Evolutionary conservation across 2,797 vertebrate genomes (phyloP).

Genomic region (Macropus fuliginosus): DNA sequence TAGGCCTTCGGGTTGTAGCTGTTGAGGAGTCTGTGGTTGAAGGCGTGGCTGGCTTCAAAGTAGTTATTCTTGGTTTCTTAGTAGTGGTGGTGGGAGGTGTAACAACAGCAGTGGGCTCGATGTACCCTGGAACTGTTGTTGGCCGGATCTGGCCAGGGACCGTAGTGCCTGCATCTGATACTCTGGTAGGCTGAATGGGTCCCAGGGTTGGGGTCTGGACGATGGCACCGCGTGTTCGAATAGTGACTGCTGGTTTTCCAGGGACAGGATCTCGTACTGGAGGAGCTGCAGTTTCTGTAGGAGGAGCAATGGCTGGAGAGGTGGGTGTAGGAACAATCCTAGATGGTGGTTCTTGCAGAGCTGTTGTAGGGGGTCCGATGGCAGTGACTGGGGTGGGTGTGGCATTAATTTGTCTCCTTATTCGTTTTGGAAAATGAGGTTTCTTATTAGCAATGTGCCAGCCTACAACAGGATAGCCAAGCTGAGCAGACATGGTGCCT

Average conservation of each 20-base stretch:
- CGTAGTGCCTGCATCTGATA: constrained; percentile 90
- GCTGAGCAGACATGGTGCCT: constrained; percentile 94
- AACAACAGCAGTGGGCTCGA: constrained; percentile 92
- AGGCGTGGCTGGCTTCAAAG: constrained; percentile 88
- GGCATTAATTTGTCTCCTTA: constrained; percentile 93
- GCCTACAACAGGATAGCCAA: constrained; percentile 97
- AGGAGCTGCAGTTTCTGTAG: constrained; percentile 92
- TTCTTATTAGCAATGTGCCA: constrained; percentile 99
- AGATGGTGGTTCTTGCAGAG: constrained; percentile 91
- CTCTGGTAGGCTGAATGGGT: constrained; percentile 93
- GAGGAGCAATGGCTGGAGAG: constrained; percentile 93
- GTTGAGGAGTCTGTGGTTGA: constrained; percentile 86
- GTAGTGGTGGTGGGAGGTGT: constrained; percentile 91
- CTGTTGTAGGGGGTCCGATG: constrained; percentile 92
- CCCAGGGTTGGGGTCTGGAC: constrained; percentile 94
- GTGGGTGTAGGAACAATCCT: constrained; percentile 96
- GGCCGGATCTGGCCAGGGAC: constrained; percentile 90
- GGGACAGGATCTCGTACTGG: constrained; percentile 95
- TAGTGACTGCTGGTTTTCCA: constrained; percentile 93
- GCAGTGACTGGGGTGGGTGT: constrained; percentile 91
- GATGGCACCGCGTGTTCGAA: constrained; percentile 92
- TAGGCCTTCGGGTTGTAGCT: constrained; percentile 88
- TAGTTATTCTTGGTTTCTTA: constrained; percentile 87
- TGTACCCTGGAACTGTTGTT: constrained; percentile 90
- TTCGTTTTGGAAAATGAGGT: constrained; percentile 92